A percentile compares a stretch with the other conserved stretches of the same genome.
These are phyloP conservation scores for Actinemys pallida DNA, from an alignment of 2,113 vertebrate species.

Conservation along the genomic window DNA sequence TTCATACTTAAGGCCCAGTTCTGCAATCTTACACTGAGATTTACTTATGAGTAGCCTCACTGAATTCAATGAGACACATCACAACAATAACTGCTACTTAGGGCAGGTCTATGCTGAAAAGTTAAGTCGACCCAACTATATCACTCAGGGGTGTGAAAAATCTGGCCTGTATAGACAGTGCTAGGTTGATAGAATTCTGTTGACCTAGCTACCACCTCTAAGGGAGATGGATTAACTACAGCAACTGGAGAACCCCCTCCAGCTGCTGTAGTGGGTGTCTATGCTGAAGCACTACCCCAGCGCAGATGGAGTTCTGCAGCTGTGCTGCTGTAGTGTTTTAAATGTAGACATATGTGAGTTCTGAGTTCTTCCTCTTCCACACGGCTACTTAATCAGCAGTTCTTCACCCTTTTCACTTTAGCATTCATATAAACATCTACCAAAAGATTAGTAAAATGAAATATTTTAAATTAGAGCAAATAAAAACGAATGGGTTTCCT, in stretches of 20 bases:
- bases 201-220: not conserved
- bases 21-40: no score
- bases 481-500: not conserved
- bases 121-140: no score
- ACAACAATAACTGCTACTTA: no score
- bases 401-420: not conserved
- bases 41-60: no score
- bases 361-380: not conserved
- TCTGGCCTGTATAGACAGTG: no score
- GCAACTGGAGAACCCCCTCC: not conserved
- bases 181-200: no score
- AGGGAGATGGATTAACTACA: not conserved
- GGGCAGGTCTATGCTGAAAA: no score
- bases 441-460: not conserved
- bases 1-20: no score
- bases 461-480: no score
- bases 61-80: no score
- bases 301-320: not conserved
- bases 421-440: not conserved
- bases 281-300: not conserved
- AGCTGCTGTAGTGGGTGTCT: not conserved
- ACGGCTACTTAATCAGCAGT: not conserved
- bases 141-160: no score
- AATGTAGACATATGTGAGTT: not conserved
- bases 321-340: not conserved